A percentile compares a stretch with the other conserved stretches of the same genome.
phyloP scores from a whole-genome alignment of 2,113 vertebrate species.

The Asarcornis scutulata region DNA sequence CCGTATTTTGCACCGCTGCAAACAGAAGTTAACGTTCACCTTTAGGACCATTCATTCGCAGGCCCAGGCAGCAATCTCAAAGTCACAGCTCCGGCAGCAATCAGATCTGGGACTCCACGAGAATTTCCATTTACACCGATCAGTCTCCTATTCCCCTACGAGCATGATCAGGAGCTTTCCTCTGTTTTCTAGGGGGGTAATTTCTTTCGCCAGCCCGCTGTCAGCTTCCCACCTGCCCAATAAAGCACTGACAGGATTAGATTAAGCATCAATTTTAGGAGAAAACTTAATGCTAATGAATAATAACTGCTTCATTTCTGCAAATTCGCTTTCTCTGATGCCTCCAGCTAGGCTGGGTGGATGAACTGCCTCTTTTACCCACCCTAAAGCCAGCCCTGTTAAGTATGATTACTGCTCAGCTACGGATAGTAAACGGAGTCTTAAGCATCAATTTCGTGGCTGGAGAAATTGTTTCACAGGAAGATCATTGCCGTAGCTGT shows the following conservation, averaged over 20 bases:
- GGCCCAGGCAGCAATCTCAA: background rate
- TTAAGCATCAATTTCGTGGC: constrained; percentile 31
- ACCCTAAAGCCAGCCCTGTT: background rate
- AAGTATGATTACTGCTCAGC: background rate
- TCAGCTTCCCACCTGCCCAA: constrained; percentile 3
- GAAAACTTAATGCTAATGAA: constrained; percentile 41
- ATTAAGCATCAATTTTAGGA: background rate
- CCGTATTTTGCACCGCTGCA: accelerated
- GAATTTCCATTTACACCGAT: background rate
- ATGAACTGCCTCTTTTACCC: background rate
- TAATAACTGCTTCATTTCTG: constrained; percentile 42
- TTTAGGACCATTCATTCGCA: background rate
- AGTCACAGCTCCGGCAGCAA: background rate
- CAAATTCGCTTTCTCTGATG: constrained; percentile 8
- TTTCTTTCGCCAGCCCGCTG: background rate
- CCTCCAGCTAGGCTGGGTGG: constrained; percentile 16
- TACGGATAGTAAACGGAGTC: background rate
- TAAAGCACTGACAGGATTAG: background rate
- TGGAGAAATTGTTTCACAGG: background rate
- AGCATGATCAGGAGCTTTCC: background rate
- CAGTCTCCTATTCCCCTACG: background rate
- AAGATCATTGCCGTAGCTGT: background rate
- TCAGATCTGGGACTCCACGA: background rate
- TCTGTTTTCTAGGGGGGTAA: background rate
- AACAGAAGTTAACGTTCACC: background rate